These are phyloP conservation scores for Otocyon megalotis DNA, from an alignment of 2,113 vertebrate genomes.

Conservation along the genomic window DNA sequence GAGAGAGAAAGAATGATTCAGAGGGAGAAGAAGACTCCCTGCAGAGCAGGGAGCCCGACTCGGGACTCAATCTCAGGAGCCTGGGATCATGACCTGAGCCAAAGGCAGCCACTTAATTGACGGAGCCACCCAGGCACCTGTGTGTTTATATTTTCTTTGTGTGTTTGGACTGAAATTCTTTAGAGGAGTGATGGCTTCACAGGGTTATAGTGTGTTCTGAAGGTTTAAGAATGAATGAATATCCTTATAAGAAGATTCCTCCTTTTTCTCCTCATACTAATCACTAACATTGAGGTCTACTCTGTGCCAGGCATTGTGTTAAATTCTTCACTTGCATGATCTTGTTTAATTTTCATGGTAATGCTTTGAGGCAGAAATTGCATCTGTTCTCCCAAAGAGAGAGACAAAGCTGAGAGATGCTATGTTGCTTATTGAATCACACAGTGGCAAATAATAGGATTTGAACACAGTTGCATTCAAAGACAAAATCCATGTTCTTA, in stretches of 20 bases:
- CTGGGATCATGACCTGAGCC: no score
- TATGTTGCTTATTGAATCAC: not conserved
- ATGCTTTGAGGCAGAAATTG: slow-evolving; percentile 13
- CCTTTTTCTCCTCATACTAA: not conserved
- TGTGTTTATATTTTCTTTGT: not conserved
- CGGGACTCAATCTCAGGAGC: no score
- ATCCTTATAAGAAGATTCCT: not conserved
- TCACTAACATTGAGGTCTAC: not conserved
- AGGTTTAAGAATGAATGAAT: not conserved
- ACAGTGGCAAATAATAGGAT: not conserved
- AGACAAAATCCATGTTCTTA: not conserved
- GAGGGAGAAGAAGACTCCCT: no score
- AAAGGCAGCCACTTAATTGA: no score
- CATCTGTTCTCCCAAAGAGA: not conserved
- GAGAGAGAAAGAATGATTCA: no score
- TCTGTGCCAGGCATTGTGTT: not conserved
- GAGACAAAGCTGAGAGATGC: not conserved
- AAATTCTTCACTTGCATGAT: not conserved
- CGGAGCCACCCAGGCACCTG: no score
- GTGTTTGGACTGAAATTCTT: not conserved
- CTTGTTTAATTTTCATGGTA: not conserved
- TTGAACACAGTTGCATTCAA: not conserved
- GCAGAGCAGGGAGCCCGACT: no score
- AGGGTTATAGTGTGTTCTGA: not conserved
- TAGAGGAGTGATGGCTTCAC: not conserved